These are phyloP conservation scores for Atopsyche davidsoni DNA, from an alignment of 1,140 invertebrate genomes.

Conservation along the genomic window DNA sequence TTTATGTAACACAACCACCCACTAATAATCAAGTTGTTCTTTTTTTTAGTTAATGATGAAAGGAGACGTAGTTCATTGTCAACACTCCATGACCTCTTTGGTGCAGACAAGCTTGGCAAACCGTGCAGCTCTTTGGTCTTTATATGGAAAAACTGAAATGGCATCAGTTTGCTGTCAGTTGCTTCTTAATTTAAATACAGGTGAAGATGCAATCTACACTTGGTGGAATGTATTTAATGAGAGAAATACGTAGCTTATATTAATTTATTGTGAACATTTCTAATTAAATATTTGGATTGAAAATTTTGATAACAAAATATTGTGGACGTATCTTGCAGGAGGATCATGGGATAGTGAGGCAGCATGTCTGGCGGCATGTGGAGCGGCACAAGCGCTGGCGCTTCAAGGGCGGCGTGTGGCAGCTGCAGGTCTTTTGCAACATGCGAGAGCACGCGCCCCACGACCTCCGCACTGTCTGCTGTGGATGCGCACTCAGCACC, in stretches of 20 bases:
- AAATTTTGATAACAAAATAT: background rate
- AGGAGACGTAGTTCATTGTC: conserved; percentile 79
- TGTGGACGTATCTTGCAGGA: too few relatives aligned
- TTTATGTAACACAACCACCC: too few relatives aligned
- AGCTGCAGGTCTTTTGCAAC: conserved; percentile 22
- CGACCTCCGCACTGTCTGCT: conserved; percentile 22
- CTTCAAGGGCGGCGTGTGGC: conserved; percentile 9
- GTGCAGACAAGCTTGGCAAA: conserved; percentile 71
- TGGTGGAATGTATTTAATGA: too few relatives aligned
- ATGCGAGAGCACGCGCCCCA: conserved; percentile 18
- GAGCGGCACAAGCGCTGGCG: conserved; percentile 21
- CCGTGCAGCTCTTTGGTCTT: conserved; percentile 76
- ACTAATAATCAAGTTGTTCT: too few relatives aligned
- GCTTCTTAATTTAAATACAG: conserved; percentile 64
- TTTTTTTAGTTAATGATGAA: conserved; percentile 67
- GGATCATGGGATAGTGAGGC: conserved; percentile 27
- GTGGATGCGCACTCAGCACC: conserved; percentile 28
- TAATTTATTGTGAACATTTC: conserved; percentile 4
- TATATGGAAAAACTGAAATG: conserved; percentile 82
- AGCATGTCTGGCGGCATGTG: conserved; percentile 20
- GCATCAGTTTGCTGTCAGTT: conserved; percentile 71
- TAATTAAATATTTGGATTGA: too few relatives aligned
- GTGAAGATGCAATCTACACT: conserved; percentile 30
- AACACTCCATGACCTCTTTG: conserved; percentile 75
- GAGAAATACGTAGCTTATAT: too few relatives aligned